Evolutionary conservation across 2,797 vertebrate genomes (phyloP).

Genomic region (Poecilia gillii): DNA sequence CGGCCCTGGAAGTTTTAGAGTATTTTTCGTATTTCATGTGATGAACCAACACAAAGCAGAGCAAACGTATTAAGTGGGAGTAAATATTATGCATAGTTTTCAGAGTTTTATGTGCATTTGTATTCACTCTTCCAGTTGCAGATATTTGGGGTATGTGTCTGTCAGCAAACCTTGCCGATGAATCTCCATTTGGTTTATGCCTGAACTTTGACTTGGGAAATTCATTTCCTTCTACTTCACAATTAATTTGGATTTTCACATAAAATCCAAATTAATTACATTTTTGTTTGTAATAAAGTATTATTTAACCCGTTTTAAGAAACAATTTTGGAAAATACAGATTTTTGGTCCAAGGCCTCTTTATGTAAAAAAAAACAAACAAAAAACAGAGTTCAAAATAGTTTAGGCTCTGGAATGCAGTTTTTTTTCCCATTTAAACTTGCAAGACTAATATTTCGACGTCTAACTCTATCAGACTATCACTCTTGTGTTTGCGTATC

Average conservation of each 20-base stretch:
- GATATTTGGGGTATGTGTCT: neutral
- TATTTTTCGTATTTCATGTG: neutral
- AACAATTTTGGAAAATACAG: neutral
- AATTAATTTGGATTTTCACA: neutral
- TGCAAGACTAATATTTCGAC: constrained; percentile 3
- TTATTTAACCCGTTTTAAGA: neutral
- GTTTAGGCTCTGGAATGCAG: neutral
- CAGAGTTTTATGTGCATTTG: neutral
- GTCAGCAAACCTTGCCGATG: neutral
- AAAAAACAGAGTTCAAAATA: neutral
- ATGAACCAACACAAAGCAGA: neutral
- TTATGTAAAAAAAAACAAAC: neutral
- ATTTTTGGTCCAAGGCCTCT: neutral
- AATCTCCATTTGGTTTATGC: neutral
- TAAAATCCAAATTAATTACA: neutral
- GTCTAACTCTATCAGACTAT: constrained; percentile 7
- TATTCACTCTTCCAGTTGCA: neutral
- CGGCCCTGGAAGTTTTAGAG: neutral
- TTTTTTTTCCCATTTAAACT: neutral
- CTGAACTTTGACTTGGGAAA: neutral
- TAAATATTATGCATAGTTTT: neutral
- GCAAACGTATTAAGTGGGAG: neutral
- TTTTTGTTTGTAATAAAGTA: neutral
- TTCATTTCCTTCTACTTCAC: neutral
- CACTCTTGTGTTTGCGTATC: constrained; percentile 11